Conservation (phyloP, 2,888 invertebrate genomes). For the Cerceris rybyensis region DNA sequence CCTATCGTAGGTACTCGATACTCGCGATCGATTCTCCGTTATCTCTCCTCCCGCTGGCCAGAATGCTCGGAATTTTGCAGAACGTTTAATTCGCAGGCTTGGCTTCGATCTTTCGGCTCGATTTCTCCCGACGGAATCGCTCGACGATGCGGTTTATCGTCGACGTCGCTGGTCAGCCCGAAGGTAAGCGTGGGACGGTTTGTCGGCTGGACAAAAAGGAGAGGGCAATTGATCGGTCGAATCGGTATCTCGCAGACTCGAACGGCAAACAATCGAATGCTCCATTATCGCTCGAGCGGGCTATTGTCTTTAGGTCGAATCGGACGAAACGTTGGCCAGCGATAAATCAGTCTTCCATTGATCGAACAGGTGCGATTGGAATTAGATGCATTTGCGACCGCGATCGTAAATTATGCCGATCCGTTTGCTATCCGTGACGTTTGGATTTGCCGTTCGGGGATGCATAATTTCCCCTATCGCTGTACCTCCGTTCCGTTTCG, state of each 20-base stretch:
- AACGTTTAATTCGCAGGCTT: no score
- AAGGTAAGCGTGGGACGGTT: not conserved
- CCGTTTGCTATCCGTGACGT: conserved; percentile 50
- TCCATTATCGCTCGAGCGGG: conserved; percentile 42
- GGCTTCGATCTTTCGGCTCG: no score
- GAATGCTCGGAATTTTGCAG: no score
- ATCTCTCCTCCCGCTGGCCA: no score
- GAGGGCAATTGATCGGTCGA: conserved; percentile 27
- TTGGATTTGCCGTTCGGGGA: conserved; percentile 37
- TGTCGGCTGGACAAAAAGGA: not conserved
- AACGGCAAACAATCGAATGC: conserved; percentile 31
- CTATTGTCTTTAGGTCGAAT: conserved; percentile 57
- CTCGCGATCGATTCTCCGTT: not conserved
- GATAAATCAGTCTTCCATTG: conserved; percentile 56
- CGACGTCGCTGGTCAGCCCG: no score
- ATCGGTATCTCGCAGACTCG: conserved; percentile 32
- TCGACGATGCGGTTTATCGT: no score
- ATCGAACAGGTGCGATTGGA: conserved; percentile 60
- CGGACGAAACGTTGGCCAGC: conserved; percentile 10
- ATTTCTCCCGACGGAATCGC: no score
- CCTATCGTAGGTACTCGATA: conserved; percentile 39
- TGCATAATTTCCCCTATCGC: conserved; percentile 32
- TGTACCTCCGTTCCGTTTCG: conserved; percentile 1
- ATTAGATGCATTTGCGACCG: conserved; percentile 47
- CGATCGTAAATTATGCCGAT: conserved; percentile 58